Evolutionary conservation across 2,113 vertebrate species (phyloP).

Genomic region (Silurus asotus): DNA sequence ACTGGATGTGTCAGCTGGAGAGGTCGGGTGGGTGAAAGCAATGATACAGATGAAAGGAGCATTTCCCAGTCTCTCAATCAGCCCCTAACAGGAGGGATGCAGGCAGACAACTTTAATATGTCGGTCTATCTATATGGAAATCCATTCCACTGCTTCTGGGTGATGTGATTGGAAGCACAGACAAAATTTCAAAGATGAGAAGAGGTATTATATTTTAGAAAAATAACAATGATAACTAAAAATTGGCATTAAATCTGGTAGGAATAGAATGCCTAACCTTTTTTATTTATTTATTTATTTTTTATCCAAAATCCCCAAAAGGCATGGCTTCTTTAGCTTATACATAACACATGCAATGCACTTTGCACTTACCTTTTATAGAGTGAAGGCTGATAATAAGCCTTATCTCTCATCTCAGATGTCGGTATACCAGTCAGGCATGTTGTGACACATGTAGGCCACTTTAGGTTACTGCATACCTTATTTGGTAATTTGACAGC

Average conservation of each 20-base stretch:
- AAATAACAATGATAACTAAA: conserved; percentile 64
- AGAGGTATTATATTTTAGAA: conserved; percentile 51
- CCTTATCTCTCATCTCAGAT: conserved; percentile 8
- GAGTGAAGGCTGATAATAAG: neutral
- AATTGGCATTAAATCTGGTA: conserved; percentile 67
- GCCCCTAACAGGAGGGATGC: conserved; percentile 66
- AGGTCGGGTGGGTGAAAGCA: conserved; percentile 38
- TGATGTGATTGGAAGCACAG: conserved; percentile 55
- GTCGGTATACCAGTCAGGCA: conserved; percentile 5
- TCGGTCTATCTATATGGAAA: conserved; percentile 80
- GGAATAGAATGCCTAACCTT: conserved; percentile 9
- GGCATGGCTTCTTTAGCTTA: neutral
- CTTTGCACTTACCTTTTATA: neutral
- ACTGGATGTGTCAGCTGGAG: conserved; percentile 25
- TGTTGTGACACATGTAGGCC: conserved; percentile 25
- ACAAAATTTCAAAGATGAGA: conserved; percentile 65
- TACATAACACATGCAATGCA: neutral
- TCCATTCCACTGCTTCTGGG: conserved; percentile 52
- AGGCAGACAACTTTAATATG: conserved; percentile 72
- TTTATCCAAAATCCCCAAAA: conserved; percentile 52
- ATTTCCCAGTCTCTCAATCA: conserved; percentile 70
- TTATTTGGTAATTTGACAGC: conserved; percentile 8
- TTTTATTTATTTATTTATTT: neutral
- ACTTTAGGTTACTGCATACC: conserved; percentile 18
- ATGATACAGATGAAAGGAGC: conserved; percentile 65